A percentile compares a stretch with the other conserved stretches of the same genome.
Conservation (phyloP, 1,140 invertebrate species). For the Drosophila erecta region DNA sequence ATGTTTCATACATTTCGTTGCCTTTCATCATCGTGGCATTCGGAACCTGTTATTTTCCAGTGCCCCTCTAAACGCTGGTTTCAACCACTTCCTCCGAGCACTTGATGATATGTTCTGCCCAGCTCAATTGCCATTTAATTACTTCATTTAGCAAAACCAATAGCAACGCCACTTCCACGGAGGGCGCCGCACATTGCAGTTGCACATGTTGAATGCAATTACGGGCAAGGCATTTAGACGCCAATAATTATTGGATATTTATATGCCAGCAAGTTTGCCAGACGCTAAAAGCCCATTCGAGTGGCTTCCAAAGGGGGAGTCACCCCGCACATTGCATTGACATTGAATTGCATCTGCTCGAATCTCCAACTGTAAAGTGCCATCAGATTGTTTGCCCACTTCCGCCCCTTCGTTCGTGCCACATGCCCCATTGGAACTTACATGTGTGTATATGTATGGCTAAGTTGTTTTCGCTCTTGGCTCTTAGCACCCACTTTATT, state of each 20-base stretch:
- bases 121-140: constrained; percentile 54
- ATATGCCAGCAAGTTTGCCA: constrained; percentile 43
- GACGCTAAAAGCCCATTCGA: constrained; percentile 6
- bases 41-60: constrained; percentile 5
- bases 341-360: constrained; percentile 54
- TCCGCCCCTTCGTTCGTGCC: not conserved
- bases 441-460: not conserved
- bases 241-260: constrained; percentile 60
- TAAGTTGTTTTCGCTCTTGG: constrained; percentile 11
- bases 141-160: constrained; percentile 45
- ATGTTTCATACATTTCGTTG: not conserved
- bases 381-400: constrained; percentile 28
- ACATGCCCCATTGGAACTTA: constrained; percentile 19
- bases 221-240: constrained; percentile 51
- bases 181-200: constrained; percentile 13
- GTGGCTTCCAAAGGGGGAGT: too few species aligned
- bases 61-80: constrained; percentile 7
- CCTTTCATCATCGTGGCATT: constrained; percentile 3
- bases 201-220: constrained; percentile 61
- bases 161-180: constrained; percentile 20
- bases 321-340: constrained; percentile 46
- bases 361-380: constrained; percentile 40
- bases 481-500: constrained; percentile 45
- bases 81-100: constrained; percentile 21
- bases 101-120: constrained; percentile 26